phyloP scores from a whole-genome alignment of 2,797 vertebrate genomes.

The Vipera ursinii region DNA sequence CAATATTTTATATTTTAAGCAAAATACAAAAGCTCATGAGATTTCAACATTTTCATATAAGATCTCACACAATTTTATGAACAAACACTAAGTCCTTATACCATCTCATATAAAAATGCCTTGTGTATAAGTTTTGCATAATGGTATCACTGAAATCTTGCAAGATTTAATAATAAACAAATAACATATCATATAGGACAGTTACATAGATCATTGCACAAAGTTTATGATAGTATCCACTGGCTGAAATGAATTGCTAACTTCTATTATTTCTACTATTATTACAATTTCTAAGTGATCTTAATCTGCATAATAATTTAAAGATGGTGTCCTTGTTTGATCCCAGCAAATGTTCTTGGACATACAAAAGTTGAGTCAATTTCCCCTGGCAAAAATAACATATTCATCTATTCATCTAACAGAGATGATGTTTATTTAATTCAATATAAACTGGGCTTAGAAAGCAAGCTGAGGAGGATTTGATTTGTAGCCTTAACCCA shows the following conservation, averaged over 20 bases:
- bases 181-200: not conserved
- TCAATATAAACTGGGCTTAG: slow-evolving; percentile 67
- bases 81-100: not conserved
- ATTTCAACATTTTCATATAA: not conserved
- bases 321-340: not conserved
- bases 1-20: not conserved
- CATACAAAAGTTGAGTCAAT: not conserved
- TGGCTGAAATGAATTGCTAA: not conserved
- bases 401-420: slow-evolving; percentile 65
- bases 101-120: not conserved
- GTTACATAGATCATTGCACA: not conserved
- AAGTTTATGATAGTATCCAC: not conserved
- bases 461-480: slow-evolving; percentile 74
- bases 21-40: not conserved
- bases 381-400: slow-evolving; percentile 16
- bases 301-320: not conserved
- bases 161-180: not conserved
- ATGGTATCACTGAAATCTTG: not conserved
- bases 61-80: not conserved
- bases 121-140: not conserved
- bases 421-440: slow-evolving; percentile 67
- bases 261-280: not conserved
- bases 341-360: not conserved
- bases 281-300: not conserved
- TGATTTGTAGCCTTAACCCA: slow-evolving; percentile 79